Percentiles rank a stretch among this genome's conserved stretches.
Evolutionary conservation across 92 coral and sea anemone genomes (phyloP).

Genomic region (Phenganax subtilis): DNA sequence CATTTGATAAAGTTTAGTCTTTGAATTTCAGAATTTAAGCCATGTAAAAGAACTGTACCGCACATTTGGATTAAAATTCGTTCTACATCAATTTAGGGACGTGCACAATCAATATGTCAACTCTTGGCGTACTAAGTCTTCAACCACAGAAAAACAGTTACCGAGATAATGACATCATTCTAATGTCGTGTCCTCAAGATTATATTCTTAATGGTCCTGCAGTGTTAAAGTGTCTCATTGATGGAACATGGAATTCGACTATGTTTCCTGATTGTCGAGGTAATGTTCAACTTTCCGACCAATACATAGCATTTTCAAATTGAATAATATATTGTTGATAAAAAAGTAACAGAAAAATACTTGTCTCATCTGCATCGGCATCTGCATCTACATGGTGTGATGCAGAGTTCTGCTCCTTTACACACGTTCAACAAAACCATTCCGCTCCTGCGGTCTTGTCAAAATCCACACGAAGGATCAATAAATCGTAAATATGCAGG

Average conservation of each 20-base stretch:
- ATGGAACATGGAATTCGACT: constrained; percentile 19
- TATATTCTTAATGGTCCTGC: background rate
- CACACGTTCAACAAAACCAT: too few species aligned
- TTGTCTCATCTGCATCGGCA: too few species aligned
- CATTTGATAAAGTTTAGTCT: too few species aligned
- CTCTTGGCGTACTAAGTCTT: background rate
- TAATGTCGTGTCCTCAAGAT: constrained; percentile 2
- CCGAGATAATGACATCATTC: background rate
- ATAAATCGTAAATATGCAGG: too few species aligned
- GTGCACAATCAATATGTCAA: constrained; percentile 14
- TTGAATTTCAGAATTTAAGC: background rate
- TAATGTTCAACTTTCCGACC: background rate
- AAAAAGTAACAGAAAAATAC: too few species aligned
- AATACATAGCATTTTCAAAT: too few species aligned
- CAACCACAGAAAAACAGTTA: constrained; percentile 3
- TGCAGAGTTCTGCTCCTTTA: too few species aligned
- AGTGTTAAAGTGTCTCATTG: background rate
- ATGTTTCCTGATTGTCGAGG: constrained; percentile 25
- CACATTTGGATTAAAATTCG: background rate
- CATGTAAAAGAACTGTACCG: background rate
- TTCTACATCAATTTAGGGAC: background rate
- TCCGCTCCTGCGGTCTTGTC: too few species aligned
- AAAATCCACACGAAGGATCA: too few species aligned
- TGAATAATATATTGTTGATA: too few species aligned
- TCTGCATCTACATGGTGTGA: too few species aligned